Base-by-base conservation (phyloP, 2,113 vertebrate species). In the Neotoma lepida region DNA sequence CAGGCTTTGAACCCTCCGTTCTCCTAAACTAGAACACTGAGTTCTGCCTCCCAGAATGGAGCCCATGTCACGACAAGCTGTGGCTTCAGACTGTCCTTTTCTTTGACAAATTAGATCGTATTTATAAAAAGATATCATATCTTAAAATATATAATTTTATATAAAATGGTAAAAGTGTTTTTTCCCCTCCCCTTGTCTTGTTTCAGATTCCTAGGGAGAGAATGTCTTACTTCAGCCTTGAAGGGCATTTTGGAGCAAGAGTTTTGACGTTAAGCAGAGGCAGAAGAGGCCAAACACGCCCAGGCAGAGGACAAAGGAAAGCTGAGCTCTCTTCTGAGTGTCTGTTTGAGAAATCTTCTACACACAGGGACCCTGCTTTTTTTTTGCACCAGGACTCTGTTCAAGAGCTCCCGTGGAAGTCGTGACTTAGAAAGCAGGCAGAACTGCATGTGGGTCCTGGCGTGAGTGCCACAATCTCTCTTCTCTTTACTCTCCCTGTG, bases 61-160 rank as follows among this genome's bases (percentile, higher is more conserved):
- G 30, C 30, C 51, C 35, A 26, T 6, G 0, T 68, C 22, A 4
- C 22, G 18, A 64, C 71, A 71, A 17, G 13, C 91, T 85, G 66
- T 41, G 89, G 66, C 89, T 91, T 71, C 92, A 90, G 82, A 33
- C 61, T n/a, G 22, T 26, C 44, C 20, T 84, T 92, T 71, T 87
- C 81, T 96, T 78, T 92, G 82, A 96, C 2, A 6, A 86, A 78
- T 94, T 58, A 46, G 70, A 76, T 58, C 9, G 4, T 80, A n/a
- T 86, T 96, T 96, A 86, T 92, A 91, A 96, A 95, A 89, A 28
- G 49, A 89, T n/a, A n/a, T n/a, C n/a, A n/a, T n/a, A n/a, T n/a
- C n/a, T n/a, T n/a, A n/a, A n/a, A n/a, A n/a, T n/a, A n/a, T n/a
- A n/a, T n/a, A n/a, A n/a, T n/a, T n/a, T n/a, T n/a, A n/a, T n/a